Conservation (phyloP, 2,113 vertebrate genomes). For the Tonatia bakeri region DNA sequence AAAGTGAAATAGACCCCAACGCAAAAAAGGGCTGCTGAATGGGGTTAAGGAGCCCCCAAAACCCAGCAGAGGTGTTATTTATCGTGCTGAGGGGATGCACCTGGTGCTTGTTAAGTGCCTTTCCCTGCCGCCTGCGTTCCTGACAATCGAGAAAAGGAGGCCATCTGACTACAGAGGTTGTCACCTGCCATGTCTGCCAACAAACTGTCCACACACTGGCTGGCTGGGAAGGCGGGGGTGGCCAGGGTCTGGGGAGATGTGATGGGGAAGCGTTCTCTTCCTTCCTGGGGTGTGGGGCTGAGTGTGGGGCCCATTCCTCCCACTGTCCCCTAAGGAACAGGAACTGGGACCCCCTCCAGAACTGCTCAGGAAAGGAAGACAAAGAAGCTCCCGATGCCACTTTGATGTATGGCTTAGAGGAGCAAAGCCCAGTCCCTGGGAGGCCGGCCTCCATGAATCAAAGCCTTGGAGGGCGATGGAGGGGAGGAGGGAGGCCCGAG, state of each 20-base stretch:
- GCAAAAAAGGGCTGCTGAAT: not conserved
- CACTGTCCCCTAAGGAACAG: not conserved
- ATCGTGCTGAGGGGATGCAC: not conserved
- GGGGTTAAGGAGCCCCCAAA: not conserved
- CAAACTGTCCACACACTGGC: not conserved
- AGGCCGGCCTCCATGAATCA: not conserved
- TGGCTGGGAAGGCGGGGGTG: not conserved
- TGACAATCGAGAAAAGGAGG: not conserved
- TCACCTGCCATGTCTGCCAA: not conserved
- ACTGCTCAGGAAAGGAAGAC: not conserved
- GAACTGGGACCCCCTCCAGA: not conserved
- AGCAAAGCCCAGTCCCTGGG: not conserved
- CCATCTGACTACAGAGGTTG: not conserved
- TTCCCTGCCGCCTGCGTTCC: not conserved
- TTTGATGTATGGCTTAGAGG: not conserved
- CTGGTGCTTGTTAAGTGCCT: not conserved
- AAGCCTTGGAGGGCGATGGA: not conserved
- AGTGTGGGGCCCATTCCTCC: not conserved
- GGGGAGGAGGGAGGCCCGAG: not conserved
- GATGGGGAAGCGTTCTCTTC: not conserved
- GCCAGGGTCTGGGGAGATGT: not conserved
- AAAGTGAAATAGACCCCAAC: not conserved
- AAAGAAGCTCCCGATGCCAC: not conserved
- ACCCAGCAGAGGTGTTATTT: not conserved
- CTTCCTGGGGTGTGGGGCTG: not conserved